Evolutionary conservation across 2,797 vertebrate genomes (phyloP), one percentile per base, ranked within the genome.

Genomic region (Leptodactylus fallax): DNA sequence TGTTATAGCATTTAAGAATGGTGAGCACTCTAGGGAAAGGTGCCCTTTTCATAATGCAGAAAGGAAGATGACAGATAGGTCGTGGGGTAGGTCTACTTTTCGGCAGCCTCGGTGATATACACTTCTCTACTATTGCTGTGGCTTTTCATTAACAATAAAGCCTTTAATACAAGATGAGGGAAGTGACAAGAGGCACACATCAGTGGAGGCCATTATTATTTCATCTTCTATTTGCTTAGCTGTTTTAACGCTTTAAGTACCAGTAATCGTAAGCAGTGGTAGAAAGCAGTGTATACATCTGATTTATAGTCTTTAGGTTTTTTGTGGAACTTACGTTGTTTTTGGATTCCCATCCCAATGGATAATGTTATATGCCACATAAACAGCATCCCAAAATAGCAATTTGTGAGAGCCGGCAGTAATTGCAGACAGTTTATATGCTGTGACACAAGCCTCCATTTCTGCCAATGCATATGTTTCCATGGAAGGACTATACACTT

Each of bases 81-180:
- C 56, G n/a, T 14, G 19, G 23, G 60, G 63, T 7, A 56, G 71
- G 36, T 36, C 53, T 60, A 0, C 81, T 21, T n/a, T 72, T 90
- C 81, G 55, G 55, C 78, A 47, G 45, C 71, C 45, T n/a, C 16
- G 11, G 71, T 61, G 12, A 53, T 74, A 21, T 21, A 51, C 61
- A 11, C 60, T 63, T 82, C 55, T 86, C 81, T 0, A 5, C 87
- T 84, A 67, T 25, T 79, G 63, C 0, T 56, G 47, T 53, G 53
- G 13, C 17, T 47, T 53, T 88, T 12, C 5, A 0, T 85, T 84
- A 25, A 51, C 63, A 77, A 76, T 36, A 83, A 83, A 87, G 77
- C 81, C 58, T 81, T 81, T 85, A 74, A 85, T 81, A 67, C 65
- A 49, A n/a, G 76, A 61, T 61, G 60, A 60, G 69, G 49, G 25